A percentile compares a stretch with the other conserved stretches of the same genome.
phyloP scores from a whole-genome alignment of 2,113 vertebrate genomes.

The Antennarius striatus region DNA sequence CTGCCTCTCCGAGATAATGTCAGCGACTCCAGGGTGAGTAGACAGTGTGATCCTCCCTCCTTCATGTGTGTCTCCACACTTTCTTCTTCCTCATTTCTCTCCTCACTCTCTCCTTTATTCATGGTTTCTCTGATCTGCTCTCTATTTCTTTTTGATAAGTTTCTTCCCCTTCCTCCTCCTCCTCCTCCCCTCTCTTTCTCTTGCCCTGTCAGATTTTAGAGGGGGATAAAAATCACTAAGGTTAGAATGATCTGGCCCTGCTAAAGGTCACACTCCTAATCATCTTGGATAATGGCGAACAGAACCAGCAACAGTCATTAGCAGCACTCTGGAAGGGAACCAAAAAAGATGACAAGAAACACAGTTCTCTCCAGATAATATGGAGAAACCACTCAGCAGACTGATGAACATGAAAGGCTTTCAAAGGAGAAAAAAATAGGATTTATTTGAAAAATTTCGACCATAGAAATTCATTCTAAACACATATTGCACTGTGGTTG shows the following conservation, averaged over 20 bases:
- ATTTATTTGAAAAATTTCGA: not conserved
- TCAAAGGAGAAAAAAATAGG: not conserved
- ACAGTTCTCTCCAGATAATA: conserved; percentile 30
- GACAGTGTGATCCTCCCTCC: conserved; percentile 42
- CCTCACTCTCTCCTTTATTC: conserved; percentile 41
- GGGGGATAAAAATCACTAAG: conserved; percentile 59
- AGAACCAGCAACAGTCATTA: conserved; percentile 67
- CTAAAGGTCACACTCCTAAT: conserved; percentile 73
- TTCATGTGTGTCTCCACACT: conserved; percentile 31
- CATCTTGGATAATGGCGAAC: conserved; percentile 51
- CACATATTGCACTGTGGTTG: too few relatives aligned
- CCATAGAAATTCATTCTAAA: too few relatives aligned
- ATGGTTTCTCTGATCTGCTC: conserved; percentile 47
- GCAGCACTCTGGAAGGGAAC: conserved; percentile 43
- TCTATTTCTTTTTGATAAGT: conserved; percentile 39
- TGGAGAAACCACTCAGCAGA: not conserved
- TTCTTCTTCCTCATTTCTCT: conserved; percentile 44
- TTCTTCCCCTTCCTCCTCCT: not conserved
- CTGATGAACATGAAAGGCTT: conserved; percentile 4
- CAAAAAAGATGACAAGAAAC: conserved; percentile 46
- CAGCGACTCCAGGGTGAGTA: conserved; percentile 61
- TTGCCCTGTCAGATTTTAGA: conserved; percentile 44
- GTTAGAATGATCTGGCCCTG: conserved; percentile 63
- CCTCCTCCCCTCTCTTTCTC: not conserved
- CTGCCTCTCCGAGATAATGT: conserved; percentile 66